Evolutionary conservation across 2,888 invertebrate species (phyloP), one percentile per base, ranked within the genome.

Genomic region (Archaeoteleia sp.): DNA sequence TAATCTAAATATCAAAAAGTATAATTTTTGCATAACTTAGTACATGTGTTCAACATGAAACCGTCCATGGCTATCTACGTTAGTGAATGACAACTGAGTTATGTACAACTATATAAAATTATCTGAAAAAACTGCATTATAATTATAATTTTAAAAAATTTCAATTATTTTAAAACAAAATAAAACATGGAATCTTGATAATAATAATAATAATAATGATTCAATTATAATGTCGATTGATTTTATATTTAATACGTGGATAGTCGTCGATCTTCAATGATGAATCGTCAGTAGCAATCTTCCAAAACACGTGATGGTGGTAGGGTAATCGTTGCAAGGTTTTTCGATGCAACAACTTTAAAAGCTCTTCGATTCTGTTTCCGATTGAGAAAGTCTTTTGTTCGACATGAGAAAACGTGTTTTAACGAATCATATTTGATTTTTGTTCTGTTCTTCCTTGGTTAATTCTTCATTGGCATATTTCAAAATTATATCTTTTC

Each of bases 401-500:
- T 29, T 55, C 48, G 32, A 29, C 25, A 61, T 49, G 55, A n/a
- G 39, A 40, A 39, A 9, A 45, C 20, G 49, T 60, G 27, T 34
- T 14, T 39, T 37, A 20, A 10, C 20, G 34, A 32, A 43, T 54
- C 9, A 39, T 8, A 14, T 40, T 51, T 53, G 40, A 34, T 48
- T 62, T 23, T 25, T 40, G 29, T 69, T 58, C 42, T 61, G 23
- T 67, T 35, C 39, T 54, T 55, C 30, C 7, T 49, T 46, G 37
- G 34, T 14, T 45, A 63, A 48, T 65, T 71, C 49, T 66, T 74
- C 67, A 84, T 86, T 83, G 85, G 84, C 84, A 60, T 51, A 42
- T 48, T 67, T 70, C 65, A 71, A 74, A 77, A 86, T 86, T 86
- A 85, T 85, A 87, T 88, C 87, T 88, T 88, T 88, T 88, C 87